These are phyloP conservation scores for Drosophila subsilvestris DNA, from an alignment of 2,888 invertebrate genomes.

Conservation along the genomic window DNA sequence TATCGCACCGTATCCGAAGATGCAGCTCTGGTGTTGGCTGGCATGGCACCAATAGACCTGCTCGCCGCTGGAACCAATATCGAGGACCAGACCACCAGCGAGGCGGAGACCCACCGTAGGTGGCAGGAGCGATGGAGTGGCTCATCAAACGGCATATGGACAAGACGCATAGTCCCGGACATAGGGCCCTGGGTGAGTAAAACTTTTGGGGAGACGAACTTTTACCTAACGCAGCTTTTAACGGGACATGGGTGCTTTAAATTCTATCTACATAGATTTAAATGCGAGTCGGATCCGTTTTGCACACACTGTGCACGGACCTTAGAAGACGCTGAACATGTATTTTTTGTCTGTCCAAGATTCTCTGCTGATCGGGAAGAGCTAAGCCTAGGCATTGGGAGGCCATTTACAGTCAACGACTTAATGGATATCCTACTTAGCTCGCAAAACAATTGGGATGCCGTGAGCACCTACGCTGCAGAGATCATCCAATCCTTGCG, in stretches of 20 bases:
- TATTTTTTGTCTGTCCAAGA: too few species aligned
- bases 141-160: not conserved
- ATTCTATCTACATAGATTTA: constrained; percentile 2
- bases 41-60: too few species aligned
- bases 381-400: constrained; percentile 5
- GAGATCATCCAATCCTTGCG: not conserved
- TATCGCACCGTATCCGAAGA: not conserved
- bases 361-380: constrained; percentile 5
- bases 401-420: not conserved
- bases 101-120: not conserved
- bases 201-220: too few species aligned
- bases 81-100: too few species aligned
- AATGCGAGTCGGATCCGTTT: constrained; percentile 11
- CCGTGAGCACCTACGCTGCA: too few species aligned
- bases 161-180: not conserved
- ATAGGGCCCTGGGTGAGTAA: not conserved
- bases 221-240: not conserved
- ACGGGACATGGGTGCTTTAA: constrained; percentile 4
- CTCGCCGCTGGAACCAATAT: not conserved
- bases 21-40: not conserved
- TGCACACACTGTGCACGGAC: constrained; percentile 7
- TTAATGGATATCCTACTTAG: constrained; percentile 10
- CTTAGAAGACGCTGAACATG: too few species aligned
- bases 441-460: constrained; percentile 12
- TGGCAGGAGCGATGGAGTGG: not conserved